Evolutionary conservation across 92 coral and sea anemone species (phyloP), one percentile per base, ranked within the genome.

Genomic region (Porites lobata): DNA sequence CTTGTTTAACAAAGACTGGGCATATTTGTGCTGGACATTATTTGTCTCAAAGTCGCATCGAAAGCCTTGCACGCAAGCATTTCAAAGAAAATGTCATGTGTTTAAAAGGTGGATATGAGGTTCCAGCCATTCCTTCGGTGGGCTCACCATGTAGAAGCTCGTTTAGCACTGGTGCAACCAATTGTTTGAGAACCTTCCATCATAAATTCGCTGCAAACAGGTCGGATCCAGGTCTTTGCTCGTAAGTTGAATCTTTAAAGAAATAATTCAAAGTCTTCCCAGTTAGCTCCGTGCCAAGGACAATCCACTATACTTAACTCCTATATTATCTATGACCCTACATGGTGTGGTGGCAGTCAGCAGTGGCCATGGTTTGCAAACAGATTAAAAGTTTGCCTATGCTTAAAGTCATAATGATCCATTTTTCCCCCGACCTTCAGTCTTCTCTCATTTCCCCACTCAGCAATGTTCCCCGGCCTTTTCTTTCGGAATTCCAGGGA

Each of bases 161-260:
- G 14, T 80, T 80, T 51, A 18, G 8, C 17, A 47, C 8, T 17
- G 18, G 67, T 17, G 75, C 76, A 51, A 9, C 20, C n/a, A 70
- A 69, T 8, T 80, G 85, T 29, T 4, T 50, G 9, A 67, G 22
- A 80, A 66, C 63, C 21, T 80, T 66, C 64, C 51, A 80, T 17
- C 64, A 80, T 22, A 80, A 50, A 20, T 80, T 50, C 22, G 26
- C 62, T 12, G 64, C 75, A 1, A 26, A 54, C 76, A 80, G 26
- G 75, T 21, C 85, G 50, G 85, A 80, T 59, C 64, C 85, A 1
- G 20, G 29, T 3, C 75, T 80, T 22, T 80, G 85, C 85, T 10
- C 7, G 85, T 80, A 10, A 80, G 74, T 80, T 38, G 20, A 2
- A 8, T 19, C 13, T 19, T 1, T 7, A 8, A 15, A 15, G 1